These are phyloP conservation scores for Anableps anableps DNA, from an alignment of 2,797 vertebrate species.

Conservation along the genomic window DNA sequence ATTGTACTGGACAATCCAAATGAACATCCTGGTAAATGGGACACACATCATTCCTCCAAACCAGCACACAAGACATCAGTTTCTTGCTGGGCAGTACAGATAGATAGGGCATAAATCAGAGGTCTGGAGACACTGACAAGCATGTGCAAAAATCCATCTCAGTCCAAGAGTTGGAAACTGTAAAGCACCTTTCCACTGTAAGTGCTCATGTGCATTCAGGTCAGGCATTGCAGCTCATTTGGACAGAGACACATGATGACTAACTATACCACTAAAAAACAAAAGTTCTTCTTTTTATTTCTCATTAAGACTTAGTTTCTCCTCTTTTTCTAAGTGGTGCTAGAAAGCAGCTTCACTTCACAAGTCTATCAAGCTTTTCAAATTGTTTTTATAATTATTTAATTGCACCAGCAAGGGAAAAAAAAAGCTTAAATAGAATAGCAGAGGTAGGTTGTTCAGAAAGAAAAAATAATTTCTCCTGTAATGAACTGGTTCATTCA, in stretches of 20 bases:
- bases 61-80: not conserved
- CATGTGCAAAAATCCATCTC: not conserved
- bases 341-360: not conserved
- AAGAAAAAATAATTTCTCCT: not conserved
- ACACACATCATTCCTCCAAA: constrained; percentile 5
- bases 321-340: not conserved
- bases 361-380: not conserved
- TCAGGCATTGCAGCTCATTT: not conserved
- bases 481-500: not conserved
- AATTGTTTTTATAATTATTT: not conserved
- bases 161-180: not conserved
- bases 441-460: not conserved
- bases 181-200: not conserved
- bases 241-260: not conserved
- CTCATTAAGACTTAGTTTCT: not conserved
- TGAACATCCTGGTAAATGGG: constrained; percentile 9
- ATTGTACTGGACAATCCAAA: constrained; percentile 10
- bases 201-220: not conserved
- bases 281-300: not conserved
- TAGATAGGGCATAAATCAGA: not conserved
- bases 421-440: not conserved
- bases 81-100: constrained; percentile 1
- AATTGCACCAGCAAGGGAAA: not conserved
- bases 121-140: not conserved
- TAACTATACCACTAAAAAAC: not conserved